A percentile compares a stretch with the other conserved stretches of the same genome.
Evolutionary conservation across 2,797 vertebrate genomes (phyloP).

Genomic region (Peromyscus melanophrys): DNA sequence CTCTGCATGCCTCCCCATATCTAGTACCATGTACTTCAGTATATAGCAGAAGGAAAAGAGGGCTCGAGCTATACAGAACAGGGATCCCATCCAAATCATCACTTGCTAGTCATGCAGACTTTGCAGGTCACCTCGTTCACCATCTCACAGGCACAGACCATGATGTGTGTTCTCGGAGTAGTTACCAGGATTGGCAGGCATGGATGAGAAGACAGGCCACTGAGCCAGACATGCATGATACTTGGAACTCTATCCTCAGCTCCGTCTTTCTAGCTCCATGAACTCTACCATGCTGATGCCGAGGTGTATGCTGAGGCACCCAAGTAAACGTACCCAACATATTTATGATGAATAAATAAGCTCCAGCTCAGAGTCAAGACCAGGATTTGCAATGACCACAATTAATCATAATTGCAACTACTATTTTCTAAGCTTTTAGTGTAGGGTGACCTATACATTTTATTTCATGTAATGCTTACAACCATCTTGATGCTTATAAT

Average conservation of each 20-base stretch:
- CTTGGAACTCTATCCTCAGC: neutral
- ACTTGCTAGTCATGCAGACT: neutral
- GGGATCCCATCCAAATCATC: neutral
- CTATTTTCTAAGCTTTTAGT: neutral
- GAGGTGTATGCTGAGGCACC: accelerated
- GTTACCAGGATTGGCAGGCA: accelerated
- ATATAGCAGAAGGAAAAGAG: neutral
- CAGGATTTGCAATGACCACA: neutral
- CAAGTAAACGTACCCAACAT: no score
- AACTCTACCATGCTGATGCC: neutral
- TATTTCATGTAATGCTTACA: neutral
- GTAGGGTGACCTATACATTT: neutral
- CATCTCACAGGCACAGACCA: neutral
- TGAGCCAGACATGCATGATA: accelerated
- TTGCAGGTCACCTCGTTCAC: neutral
- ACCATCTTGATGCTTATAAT: no score
- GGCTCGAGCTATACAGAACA: neutral
- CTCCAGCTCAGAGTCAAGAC: neutral
- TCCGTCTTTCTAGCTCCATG: neutral
- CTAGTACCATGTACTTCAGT: neutral
- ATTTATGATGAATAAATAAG: neutral
- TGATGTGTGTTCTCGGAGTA: neutral
- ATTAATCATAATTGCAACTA: neutral
- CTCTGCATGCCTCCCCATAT: neutral
- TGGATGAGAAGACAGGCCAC: neutral